Base-by-base conservation (phyloP, 2,797 vertebrate species). In the Sebastes iracundus region DNA sequence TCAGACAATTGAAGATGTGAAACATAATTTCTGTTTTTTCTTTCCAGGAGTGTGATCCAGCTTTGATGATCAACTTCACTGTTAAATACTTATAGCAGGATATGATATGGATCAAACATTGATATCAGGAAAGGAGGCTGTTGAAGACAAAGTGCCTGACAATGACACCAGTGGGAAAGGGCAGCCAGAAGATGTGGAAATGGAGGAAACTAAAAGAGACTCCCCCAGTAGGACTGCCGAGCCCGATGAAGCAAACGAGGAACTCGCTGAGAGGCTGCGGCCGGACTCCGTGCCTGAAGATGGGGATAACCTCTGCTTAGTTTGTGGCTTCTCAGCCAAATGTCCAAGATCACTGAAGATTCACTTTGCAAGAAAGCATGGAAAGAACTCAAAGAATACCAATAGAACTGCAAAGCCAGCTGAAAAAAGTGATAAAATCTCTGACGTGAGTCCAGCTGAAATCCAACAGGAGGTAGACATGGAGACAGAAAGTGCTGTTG, bases 271-370 rank as follows among this genome's bases (percentile, higher is more conserved):
- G 68, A 82, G 16, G 42, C 68, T 33, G 28, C 64, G 14, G 60
- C 60, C 53, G 69, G 73, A 77, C 56, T 46, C 75, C 6, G 25
- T 27, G 52, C 27, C 72, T 55, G 60, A 77, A 72, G 75, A 88
- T 14, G 75, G 52, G 20, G 83, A 79, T 38, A 89, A 80, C 33
- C 30, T 84, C 83, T 92, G 94, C 65, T 61, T 91, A 2, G 56
- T 88, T 38, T 95, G 95, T 42, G 83, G 92, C 79, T 94, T 96
- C 70, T 93, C 89, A 73, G 93, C 96, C 63, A 92, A 94, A 88
- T 95, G 89, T 77, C 91, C 93, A 35, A 93, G 93, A 86, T 92
- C 96, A 73, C 80, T 96, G 87, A 97, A 97, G 92, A 96, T 93
- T 87, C 95, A 96, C 53, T 73, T 77, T 22, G 95, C 94, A 83